Percentiles rank a stretch among this genome's conserved stretches.
phyloP scores from a whole-genome alignment of 2,797 vertebrate genomes.

The Paedocypris micromegethes region DNA sequence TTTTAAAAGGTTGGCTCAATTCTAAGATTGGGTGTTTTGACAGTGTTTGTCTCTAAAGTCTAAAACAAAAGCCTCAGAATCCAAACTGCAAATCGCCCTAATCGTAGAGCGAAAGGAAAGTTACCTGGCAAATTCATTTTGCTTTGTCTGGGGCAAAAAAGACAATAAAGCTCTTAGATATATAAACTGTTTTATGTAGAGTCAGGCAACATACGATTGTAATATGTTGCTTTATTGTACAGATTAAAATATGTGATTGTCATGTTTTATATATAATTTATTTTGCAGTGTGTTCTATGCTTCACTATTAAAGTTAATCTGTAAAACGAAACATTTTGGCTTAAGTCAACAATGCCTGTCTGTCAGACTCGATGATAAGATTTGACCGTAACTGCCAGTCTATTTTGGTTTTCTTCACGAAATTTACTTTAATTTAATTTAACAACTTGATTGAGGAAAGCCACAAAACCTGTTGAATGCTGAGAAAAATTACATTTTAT shows the following conservation, averaged over 20 bases:
- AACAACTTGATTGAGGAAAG: neutral
- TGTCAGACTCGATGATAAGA: neutral
- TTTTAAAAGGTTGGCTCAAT: constrained; percentile 11
- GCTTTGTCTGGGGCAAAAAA: constrained; percentile 34
- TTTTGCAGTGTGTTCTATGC: constrained; percentile 70
- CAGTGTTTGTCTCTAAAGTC: constrained; percentile 34
- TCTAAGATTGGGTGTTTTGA: constrained; percentile 26
- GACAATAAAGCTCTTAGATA: constrained; percentile 43
- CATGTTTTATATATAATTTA: constrained; percentile 80
- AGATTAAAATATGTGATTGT: constrained; percentile 70
- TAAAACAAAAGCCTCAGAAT: constrained; percentile 35
- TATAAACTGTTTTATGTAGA: constrained; percentile 47
- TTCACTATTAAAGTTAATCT: constrained; percentile 59
- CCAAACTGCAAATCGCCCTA: constrained; percentile 15
- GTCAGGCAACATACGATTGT: constrained; percentile 48
- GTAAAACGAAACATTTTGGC: constrained; percentile 38
- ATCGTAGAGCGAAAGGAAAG: constrained; percentile 15
- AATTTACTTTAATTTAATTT: neutral
- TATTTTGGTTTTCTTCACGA: neutral
- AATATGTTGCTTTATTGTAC: constrained; percentile 62
- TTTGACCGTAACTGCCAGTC: neutral
- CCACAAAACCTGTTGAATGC: constrained; percentile 11
- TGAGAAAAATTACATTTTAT: neutral
- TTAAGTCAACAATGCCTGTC: constrained; percentile 14
- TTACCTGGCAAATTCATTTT: constrained; percentile 12